Evolutionary conservation across 2,888 invertebrate species (phyloP).

Genomic region (Pristionchus exspectatus): DNA sequence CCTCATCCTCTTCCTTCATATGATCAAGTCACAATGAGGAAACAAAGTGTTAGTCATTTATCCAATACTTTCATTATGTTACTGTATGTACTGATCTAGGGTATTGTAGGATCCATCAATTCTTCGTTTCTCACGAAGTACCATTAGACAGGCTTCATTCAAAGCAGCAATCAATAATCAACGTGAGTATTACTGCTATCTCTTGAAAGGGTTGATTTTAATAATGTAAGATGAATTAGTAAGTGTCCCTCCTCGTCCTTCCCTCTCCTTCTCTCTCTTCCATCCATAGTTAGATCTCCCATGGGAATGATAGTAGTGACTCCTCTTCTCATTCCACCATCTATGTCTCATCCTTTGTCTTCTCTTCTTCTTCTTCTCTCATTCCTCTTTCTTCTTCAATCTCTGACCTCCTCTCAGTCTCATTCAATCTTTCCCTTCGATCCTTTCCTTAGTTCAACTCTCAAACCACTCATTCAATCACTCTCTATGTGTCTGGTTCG

Average conservation of each 20-base stretch:
- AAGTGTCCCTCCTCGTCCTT: neutral
- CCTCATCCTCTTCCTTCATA: constrained; percentile 10
- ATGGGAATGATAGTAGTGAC: constrained; percentile 27
- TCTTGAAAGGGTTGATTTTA: neutral
- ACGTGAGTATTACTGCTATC: neutral
- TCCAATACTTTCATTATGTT: neutral
- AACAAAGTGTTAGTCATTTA: neutral
- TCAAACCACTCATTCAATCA: neutral
- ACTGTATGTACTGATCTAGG: neutral
- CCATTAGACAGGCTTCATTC: constrained; percentile 45
- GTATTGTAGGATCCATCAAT: neutral
- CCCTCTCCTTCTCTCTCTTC: neutral
- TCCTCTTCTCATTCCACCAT: neutral
- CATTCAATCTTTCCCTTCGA: neutral
- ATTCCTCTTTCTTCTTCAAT: neutral
- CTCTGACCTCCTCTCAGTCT: constrained; percentile 1
- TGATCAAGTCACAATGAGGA: constrained; percentile 18
- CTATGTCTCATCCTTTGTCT: constrained; percentile 26
- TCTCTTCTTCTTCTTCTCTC: constrained; percentile 7
- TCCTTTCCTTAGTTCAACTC: neutral
- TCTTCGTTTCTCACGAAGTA: constrained; percentile 5
- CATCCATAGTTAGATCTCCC: neutral
- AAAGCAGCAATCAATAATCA: constrained; percentile 29
- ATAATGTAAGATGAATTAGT: neutral
- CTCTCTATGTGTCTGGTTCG: neutral